Evolutionary conservation across 2,888 invertebrate genomes (phyloP), one percentile per base, ranked within the genome.

Genomic region (Scaptomyza cyrtandrae): DNA sequence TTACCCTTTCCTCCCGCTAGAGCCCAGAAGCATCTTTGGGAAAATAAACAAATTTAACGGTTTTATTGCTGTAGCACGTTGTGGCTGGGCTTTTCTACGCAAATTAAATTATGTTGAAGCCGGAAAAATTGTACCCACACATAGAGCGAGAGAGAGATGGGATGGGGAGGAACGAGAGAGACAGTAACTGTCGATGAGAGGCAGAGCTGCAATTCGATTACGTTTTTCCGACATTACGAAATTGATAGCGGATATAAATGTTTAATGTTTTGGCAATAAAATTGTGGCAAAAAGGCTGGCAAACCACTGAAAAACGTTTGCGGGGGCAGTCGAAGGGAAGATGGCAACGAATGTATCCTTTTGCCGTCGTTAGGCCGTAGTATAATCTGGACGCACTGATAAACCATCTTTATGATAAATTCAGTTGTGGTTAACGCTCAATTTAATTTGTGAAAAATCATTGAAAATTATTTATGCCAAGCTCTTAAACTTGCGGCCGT

Each of bases 221-320:
- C 86, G 71, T 64, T 78, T 80, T 67, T 70, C 62, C 86, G 70
- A 73, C 81, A 69, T 75, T 61, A 75, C 80, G 79, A 75, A 86
- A 86, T 86, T 86, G 85, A 86, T 86, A 86, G 85, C 85, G 88
- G 79, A 86, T 86, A 88, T 86, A 86, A 86, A 86, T 86, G 86
- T 86, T 86, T 86, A 88, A 86, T 86, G 85, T 86, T 83, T 86
- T 72, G 88, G 88, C 88, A 86, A 86, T 86, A 88, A 86, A 87
- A 88, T 80, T 75, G 70, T 64, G 71, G 71, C 77, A 43, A 76
- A 74, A 75, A 63, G 80, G 80, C 65, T 80, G 62, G 48, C 50
- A 44, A 65, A 52, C 75, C 75, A 59, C 55, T 49, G 65, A 57
- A 58, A 59, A 53, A 33, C 31, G n/a, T 19, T 6, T 9, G 13